Conservation (phyloP, 1,140 invertebrate species). For the Phthorimaea operculella region DNA sequence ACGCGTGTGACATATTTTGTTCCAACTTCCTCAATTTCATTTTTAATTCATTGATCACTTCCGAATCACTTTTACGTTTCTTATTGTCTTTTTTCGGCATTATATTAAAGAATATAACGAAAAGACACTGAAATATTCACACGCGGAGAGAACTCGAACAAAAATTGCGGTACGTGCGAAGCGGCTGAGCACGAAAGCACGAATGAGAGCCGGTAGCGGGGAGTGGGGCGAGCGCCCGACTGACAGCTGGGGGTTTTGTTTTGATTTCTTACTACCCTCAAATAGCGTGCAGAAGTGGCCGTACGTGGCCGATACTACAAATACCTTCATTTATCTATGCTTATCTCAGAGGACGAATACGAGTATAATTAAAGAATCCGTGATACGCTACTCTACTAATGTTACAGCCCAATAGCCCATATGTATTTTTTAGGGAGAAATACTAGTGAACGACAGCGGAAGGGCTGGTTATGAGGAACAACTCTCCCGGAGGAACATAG, state of each 20-base stretch:
- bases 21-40: neutral
- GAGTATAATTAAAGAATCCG: slow-evolving; percentile 7
- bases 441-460: too few species aligned
- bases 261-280: neutral
- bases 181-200: slow-evolving; percentile 2
- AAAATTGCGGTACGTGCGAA: neutral
- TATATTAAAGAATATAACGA: slow-evolving; percentile 1
- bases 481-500: too few species aligned
- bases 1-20: neutral
- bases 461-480: too few species aligned
- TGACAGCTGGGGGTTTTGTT: too few species aligned
- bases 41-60: neutral
- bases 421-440: too few species aligned
- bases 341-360: slow-evolving; percentile 6
- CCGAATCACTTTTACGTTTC: slow-evolving; percentile 2
- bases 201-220: neutral
- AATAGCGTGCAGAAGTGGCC: slow-evolving; percentile 1
- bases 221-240: neutral
- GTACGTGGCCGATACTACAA: slow-evolving; percentile 2
- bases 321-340: neutral
- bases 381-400: too few species aligned
- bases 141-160: neutral
- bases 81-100: neutral
- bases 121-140: neutral
- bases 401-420: too few species aligned